Base-by-base conservation (phyloP, 1,140 invertebrate species). In the Brachionus plicatilis region DNA sequence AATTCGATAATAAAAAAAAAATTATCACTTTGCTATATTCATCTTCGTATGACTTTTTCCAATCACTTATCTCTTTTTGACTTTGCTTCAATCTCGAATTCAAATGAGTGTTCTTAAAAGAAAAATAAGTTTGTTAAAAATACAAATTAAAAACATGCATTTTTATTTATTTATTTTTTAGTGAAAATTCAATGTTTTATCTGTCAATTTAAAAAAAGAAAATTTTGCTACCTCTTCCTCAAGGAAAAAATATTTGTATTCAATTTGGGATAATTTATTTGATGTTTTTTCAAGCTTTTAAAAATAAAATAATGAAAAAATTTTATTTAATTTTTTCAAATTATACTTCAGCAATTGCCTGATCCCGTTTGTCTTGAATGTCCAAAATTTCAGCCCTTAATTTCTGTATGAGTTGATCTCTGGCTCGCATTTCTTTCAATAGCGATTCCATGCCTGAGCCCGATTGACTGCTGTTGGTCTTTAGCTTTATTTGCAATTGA, bases 391-490 rank as follows among this genome's bases (percentile, higher is more conserved):
- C 88, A 12, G 86, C 83, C 60, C 88, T 85, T 20, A 89, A 85
- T 85, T 88, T 89, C 85, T 89, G 88, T 14, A 89, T 89, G 2
- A 87, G 88, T 43, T 89, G 88, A 83, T 89, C 88, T 50, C 88
- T n/a, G 87, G 85, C 17, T 88, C 88, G 11, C 87, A 88, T 85
- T 88, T 89, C 20, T 83, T 88, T 87, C 68, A 88, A 87, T 0
- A 86, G 87, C 2, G 88, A 89, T 53, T 87, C 53, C 65, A 87
- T 86, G 78, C 87, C 86, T 12, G 88, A 84, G 65, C 86, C 79
- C 56, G 87, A 86, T 76, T 88, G 88, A 11, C 88, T 84, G 47
- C 86, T 86, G 29, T 87, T 87, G 82, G 88, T 88, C 87, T 89
- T 78, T 1, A 83, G 33, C 43, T 66, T 65, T 24, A 24, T 78